Percentiles rank a stretch among this genome's conserved stretches.
Evolutionary conservation across 2,113 vertebrate genomes (phyloP).

Genomic region (Hippocampus abdominalis): DNA sequence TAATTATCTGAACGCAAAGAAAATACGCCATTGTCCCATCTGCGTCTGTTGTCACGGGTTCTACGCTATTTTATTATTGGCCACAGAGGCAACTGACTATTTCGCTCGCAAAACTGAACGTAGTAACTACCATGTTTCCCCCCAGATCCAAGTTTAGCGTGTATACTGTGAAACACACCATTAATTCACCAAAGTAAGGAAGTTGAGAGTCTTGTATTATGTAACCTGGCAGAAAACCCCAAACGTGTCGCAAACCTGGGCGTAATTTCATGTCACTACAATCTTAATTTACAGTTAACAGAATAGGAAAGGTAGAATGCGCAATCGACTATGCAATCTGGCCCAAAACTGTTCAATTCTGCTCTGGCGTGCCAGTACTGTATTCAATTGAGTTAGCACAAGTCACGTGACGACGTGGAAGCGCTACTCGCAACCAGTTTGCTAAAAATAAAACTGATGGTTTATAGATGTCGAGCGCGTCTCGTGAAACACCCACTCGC

Average conservation of each 20-base stretch:
- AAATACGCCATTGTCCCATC: background rate
- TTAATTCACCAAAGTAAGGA: background rate
- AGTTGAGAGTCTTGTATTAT: background rate
- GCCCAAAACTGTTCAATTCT: background rate
- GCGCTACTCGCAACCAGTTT: conserved; percentile 29
- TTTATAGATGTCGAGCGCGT: conserved; percentile 40
- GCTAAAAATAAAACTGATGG: conserved; percentile 59
- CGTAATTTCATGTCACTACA: background rate
- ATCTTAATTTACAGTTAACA: background rate
- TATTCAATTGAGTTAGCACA: conserved; percentile 12
- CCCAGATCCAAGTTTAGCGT: background rate
- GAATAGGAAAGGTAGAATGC: background rate
- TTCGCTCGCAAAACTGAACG: background rate
- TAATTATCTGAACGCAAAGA: background rate
- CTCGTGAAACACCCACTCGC: conserved; percentile 15
- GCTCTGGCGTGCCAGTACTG: background rate
- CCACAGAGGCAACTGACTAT: background rate
- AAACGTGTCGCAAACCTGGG: background rate
- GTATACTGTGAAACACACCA: background rate
- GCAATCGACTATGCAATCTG: background rate
- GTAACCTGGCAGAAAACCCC: background rate
- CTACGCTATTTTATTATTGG: background rate
- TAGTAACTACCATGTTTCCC: background rate
- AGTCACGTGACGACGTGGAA: conserved; percentile 41
- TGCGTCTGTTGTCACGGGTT: background rate